Percentiles rank a stretch among this genome's conserved stretches.
Conservation (phyloP, 2,888 invertebrate genomes). For the Parnassius apollo region DNA sequence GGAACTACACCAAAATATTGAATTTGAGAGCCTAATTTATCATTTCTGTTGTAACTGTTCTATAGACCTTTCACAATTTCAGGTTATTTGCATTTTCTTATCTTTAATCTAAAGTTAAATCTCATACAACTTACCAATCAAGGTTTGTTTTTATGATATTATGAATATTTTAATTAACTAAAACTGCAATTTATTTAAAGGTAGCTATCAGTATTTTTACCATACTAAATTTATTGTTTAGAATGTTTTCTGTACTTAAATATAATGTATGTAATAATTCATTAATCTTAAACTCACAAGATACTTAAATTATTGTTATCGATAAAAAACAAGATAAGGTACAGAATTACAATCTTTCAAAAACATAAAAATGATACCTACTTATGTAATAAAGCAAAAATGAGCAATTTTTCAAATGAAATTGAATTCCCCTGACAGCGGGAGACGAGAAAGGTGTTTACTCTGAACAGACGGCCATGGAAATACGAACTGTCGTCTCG, state of each 20-base stretch:
- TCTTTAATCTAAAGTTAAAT: constrained; percentile 17
- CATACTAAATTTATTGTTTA: too few relatives aligned
- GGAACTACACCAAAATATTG: too few relatives aligned
- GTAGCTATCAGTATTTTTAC: too few relatives aligned
- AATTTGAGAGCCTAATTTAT: not conserved
- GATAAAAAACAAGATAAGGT: too few relatives aligned
- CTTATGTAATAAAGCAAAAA: constrained; percentile 4
- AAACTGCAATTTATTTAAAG: too few relatives aligned
- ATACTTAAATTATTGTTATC: too few relatives aligned
- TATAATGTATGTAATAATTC: too few relatives aligned
- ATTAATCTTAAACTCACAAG: too few relatives aligned
- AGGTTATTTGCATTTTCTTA: constrained; percentile 12
- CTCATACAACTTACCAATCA: constrained; percentile 13
- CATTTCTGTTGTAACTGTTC: constrained; percentile 1
- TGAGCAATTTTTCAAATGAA: constrained; percentile 21
- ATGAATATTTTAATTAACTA: too few relatives aligned
- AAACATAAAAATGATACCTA: too few relatives aligned
- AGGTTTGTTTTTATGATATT: not conserved
- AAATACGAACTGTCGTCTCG: constrained; percentile 28
- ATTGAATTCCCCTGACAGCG: constrained; percentile 21
- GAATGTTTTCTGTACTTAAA: too few relatives aligned
- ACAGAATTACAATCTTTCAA: too few relatives aligned
- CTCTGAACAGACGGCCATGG: constrained; percentile 25
- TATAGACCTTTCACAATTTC: not conserved
- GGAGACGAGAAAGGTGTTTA: constrained; percentile 26